Evolutionary conservation across 2,888 invertebrate genomes (phyloP), one percentile per base, ranked within the genome.

Genomic region (Monopis laevigella): DNA sequence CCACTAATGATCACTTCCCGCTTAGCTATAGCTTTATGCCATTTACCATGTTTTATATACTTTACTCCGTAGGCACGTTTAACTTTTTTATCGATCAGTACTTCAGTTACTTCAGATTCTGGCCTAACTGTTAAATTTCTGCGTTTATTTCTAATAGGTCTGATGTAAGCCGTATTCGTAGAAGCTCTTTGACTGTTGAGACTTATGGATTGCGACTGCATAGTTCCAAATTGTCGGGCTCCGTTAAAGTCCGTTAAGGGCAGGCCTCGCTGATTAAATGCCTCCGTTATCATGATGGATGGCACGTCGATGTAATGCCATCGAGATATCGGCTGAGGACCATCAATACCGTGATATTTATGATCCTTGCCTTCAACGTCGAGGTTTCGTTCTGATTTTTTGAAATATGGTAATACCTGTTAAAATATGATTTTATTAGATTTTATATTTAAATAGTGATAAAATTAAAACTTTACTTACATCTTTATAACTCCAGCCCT

Each of bases 321-420:
- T 43, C 82, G 63, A 44, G 86, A 82, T 0, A 88, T 83, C 6
- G 73, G 77, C 48, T 82, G 84, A 40, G 84, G 84, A 0, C 88
- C 88, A 0, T 78, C 67, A 5, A 67, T 69, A 1, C 82, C 83
- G 51, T 89, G 88, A 51, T 84, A 86, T 40, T 72, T 56, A 0
- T 69, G 65, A 49, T 85, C 69, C 2, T 82, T 52, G 1, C 62
- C 62, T 44, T 78, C 77, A 1, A 65, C 50, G 51, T 86, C 80
- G 30, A 82, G 55, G 51, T 86, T 87, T 43, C 82, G 73, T 59
- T 87, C 87, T 0, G 85, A 84, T 61, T 86, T 86, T 43, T 75
- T 84, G 58, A 87, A 90, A 58, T 87, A 90, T 1, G 87, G 88
- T 19, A 90, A 66, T 2, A 86, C 71, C 77, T 78, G 56, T n/a